Percentiles rank a stretch among this genome's conserved stretches.
phyloP scores from a whole-genome alignment of 2,113 vertebrate genomes.

The Noturus placidus region DNA sequence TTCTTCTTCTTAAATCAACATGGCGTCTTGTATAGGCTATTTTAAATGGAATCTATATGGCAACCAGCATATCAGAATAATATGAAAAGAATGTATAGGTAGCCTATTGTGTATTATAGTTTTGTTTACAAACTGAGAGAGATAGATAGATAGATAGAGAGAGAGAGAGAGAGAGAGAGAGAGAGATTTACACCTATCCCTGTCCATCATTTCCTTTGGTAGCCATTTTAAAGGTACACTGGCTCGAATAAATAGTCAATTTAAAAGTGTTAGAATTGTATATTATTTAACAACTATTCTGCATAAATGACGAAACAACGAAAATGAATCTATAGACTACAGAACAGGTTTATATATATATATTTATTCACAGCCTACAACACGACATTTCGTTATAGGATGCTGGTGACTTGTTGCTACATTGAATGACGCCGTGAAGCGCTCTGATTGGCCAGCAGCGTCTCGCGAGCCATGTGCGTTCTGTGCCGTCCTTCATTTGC shows the following conservation, averaged over 20 bases:
- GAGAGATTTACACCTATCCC: not conserved
- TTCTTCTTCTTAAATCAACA: not conserved
- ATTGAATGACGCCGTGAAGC: slow-evolving; percentile 25
- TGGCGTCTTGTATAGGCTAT: not conserved
- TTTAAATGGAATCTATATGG: not conserved
- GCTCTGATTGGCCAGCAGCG: slow-evolving; percentile 49
- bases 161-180: not conserved
- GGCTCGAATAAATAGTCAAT: not conserved
- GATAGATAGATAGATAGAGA: too few relatives aligned
- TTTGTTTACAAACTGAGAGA: not conserved
- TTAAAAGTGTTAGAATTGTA: not conserved
- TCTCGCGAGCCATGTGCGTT: slow-evolving; percentile 56
- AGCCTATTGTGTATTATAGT: not conserved
- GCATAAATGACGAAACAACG: not conserved
- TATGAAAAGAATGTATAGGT: not conserved
- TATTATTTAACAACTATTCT: not conserved
- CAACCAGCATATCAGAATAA: not conserved
- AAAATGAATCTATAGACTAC: not conserved
- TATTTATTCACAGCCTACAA: not conserved
- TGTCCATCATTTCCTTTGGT: not conserved
- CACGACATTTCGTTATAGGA: not conserved
- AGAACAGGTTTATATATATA: not conserved
- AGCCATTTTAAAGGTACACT: not conserved
- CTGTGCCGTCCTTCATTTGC: slow-evolving; percentile 52
- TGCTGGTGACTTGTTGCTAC: slow-evolving; percentile 55